Evolutionary conservation across 2,888 invertebrate genomes (phyloP), one percentile per base, ranked within the genome.

Genomic region (Exephanes ischioxanthus): DNA sequence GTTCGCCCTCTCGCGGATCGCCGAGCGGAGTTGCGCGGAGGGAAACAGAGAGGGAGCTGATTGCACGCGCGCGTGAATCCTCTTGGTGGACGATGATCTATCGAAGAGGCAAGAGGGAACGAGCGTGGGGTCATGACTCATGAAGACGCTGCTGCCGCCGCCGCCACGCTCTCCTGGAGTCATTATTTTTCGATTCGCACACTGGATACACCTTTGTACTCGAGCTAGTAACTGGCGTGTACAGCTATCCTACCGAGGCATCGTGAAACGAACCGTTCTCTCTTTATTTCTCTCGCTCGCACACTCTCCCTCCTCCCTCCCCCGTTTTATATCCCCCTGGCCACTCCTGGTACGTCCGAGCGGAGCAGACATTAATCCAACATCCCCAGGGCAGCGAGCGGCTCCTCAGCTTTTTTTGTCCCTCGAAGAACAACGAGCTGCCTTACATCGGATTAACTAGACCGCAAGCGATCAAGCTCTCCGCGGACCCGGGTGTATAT

Each of bases 51-150:
- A 87, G 89, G 83, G 84, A 89, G 90, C 90, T 91, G 91, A 91
- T 91, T 91, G 91, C 91, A 63, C 71, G 89, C 90, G 91, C 89
- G 89, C 89, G 89, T 89, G 88, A 89, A 91, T 91, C 90, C 89
- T 82, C 87, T 84, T 37, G 51, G 86, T 89, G 90, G 87, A 89
- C 87, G 90, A 91, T 91, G 89, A 92, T 91, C 89, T 90, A 91
- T 91, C 89, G 90, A 87, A 88, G 83, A 80, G 30, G 63, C 72
- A 72, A 77, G 88, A 88, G 83, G 83, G 84, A 87, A 79, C 85
- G 79, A 66, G 19, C 80, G 80, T 83, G 81, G 87, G 89, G 90
- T 91, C 89, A 88, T 89, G 91, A 90, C 88, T 90, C 90, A 89
- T 86, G 89, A 90, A 88, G 87, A 87, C 88, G 88, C 89, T 83